These are phyloP conservation scores for Mimumesa dahlbomi DNA, from an alignment of 2,888 invertebrate species.

Conservation along the genomic window DNA sequence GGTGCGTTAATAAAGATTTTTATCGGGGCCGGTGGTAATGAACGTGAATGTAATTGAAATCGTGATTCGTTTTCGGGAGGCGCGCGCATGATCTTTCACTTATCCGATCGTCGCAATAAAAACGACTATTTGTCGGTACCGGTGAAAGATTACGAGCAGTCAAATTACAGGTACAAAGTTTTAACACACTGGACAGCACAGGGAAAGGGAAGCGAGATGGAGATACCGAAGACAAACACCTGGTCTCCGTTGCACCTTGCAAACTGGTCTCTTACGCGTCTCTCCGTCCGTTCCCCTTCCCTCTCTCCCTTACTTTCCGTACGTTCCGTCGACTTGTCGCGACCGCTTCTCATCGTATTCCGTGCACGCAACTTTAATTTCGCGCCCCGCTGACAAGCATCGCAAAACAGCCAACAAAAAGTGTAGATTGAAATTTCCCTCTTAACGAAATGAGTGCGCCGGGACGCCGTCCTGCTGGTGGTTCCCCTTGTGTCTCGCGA, in stretches of 20 bases:
- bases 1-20: neutral
- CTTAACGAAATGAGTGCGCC: no score
- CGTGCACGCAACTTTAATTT: constrained; percentile 51
- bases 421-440: neutral
- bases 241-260: constrained; percentile 73
- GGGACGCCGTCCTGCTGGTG: no score
- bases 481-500: no score
- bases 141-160: constrained; percentile 57
- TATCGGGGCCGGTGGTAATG: neutral
- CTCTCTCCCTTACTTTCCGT: constrained; percentile 27
- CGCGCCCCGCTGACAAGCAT: constrained; percentile 45
- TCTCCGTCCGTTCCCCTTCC: constrained; percentile 31
- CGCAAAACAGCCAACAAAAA: constrained; percentile 25
- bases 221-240: constrained; percentile 64
- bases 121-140: constrained; percentile 30
- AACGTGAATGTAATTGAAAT: neutral
- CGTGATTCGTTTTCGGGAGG: constrained; percentile 9
- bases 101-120: constrained; percentile 41
- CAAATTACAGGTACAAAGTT: constrained; percentile 63
- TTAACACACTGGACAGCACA: constrained; percentile 55
- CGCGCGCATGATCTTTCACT: constrained; percentile 19
- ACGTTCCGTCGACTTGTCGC: no score
- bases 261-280: constrained; percentile 60
- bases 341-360: constrained; percentile 31
- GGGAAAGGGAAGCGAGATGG: constrained; percentile 51